Evolutionary conservation across 2,113 vertebrate genomes (phyloP).

Genomic region (Aegithalos caudatus): DNA sequence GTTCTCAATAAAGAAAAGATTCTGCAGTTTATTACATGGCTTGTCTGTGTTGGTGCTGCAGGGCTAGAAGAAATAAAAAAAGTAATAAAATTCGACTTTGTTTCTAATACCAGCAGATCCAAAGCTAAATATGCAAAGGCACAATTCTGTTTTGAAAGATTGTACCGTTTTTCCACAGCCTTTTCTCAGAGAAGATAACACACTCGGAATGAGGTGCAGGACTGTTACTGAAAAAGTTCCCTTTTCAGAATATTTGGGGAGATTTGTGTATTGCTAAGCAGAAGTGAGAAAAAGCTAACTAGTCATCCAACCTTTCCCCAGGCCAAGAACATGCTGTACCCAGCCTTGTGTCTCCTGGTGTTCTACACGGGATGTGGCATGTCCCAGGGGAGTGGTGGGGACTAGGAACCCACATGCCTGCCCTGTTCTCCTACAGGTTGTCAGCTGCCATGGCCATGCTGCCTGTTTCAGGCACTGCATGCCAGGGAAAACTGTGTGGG

Average conservation of each 20-base stretch:
- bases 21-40: constrained; percentile 36
- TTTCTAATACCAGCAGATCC: constrained; percentile 35
- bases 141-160: background rate
- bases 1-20: constrained; percentile 1
- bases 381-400: background rate
- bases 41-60: constrained; percentile 37
- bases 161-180: background rate
- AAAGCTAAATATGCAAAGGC: constrained; percentile 3
- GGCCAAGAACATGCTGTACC: background rate
- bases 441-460: fast-evolving
- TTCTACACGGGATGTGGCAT: fast-evolving
- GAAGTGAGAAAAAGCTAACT: background rate
- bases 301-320: background rate
- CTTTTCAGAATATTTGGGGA: background rate
- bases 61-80: constrained; percentile 34
- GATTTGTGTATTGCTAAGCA: fast-evolving
- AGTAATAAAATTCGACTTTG: constrained; percentile 48
- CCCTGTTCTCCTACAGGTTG: background rate
- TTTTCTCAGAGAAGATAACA: background rate
- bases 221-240: background rate
- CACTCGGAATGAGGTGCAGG: background rate
- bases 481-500: background rate
- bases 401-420: background rate
- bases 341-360: fast-evolving
- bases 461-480: background rate